Base-by-base conservation (phyloP, 2,888 invertebrate genomes). In the Oxystoma pomonae region DNA sequence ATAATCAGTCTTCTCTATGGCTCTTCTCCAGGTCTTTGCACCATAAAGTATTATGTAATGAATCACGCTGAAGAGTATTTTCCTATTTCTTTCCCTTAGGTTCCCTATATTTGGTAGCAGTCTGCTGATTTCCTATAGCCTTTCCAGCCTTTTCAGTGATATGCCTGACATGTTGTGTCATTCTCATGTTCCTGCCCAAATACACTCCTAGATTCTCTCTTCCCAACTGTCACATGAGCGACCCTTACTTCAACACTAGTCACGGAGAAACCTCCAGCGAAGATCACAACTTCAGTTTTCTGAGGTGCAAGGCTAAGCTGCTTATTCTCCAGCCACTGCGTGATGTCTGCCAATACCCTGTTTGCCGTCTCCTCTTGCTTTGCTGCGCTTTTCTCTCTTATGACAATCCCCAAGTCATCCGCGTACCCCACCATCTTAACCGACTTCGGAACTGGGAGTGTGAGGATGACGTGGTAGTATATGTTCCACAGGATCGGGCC, bases 271-370 rank as follows among this genome's bases (percentile, higher is more conserved):
- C 58, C 22, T 1, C 59, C 59, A 19, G 55, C 59, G 9, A 64
- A 52, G 1, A 66, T 19, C 21, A 66, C 59, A 20, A 59, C 53
- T 55, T 66, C 66, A n/a, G 64, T 62, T 55, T 66, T 66, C n/a
- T 65, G 16, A 20, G 22, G 50, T 3, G 66, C 62, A 1, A 66
- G n/a, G 50, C 57, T 9, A 12, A 65, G 49, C 49, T 35, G 21
- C 18, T 56, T 64, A 1, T 20, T 57, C 51, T 59, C 19, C 58
- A 62, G 21, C 20, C 59, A 53, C 20, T 22, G 20, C 1, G 17
- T 55, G 16, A 59, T 20, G 16, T 53, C 50, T 35, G 5, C 35
- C 12, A 35, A 35, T 7, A 35, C 35, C 9, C 20, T 16, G 22
- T 60, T 56, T 12, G 35, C 20, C 5, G 3, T 16, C 12, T 3